Evolutionary conservation across 2,888 invertebrate genomes (phyloP).

Genomic region (Drosophila mettleri): DNA sequence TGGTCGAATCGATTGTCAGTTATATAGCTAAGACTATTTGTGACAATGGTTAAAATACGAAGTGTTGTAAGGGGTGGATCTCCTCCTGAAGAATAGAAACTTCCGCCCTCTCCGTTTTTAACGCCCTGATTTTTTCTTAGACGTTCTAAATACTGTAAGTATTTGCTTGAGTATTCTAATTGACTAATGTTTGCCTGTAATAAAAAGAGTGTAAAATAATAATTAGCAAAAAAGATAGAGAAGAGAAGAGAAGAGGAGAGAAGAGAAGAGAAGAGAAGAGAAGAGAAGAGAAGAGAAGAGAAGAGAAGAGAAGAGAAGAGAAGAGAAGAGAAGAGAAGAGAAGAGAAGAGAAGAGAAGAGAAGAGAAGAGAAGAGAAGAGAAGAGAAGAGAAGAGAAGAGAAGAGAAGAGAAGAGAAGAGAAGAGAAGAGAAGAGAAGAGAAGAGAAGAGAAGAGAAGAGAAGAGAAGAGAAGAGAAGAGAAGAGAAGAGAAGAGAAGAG

Average conservation of each 20-base stretch:
- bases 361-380: neutral
- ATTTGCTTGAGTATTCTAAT: slow-evolving; percentile 88
- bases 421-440: neutral
- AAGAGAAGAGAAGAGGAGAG: neutral
- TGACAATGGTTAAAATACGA: slow-evolving; percentile 71
- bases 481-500: neutral
- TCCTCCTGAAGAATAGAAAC: neutral
- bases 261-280: neutral
- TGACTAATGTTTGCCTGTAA: slow-evolving; percentile 89
- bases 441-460: neutral
- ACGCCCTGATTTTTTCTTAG: slow-evolving; percentile 62
- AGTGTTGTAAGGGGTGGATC: slow-evolving; percentile 40
- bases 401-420: too few species aligned
- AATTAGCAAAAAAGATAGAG: neutral
- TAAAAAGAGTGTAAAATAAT: slow-evolving; percentile 13
- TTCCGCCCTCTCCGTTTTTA: neutral
- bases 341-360: neutral
- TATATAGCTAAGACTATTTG: slow-evolving; percentile 62
- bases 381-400: too few species aligned
- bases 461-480: too few species aligned
- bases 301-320: neutral
- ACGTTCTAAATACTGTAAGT: slow-evolving; percentile 87
- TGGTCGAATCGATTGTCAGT: slow-evolving; percentile 23
- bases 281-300: too few species aligned
- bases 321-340: slow-evolving; percentile 1